phyloP scores from a whole-genome alignment of 2,888 invertebrate genomes.

The Chrysolina americana region DNA sequence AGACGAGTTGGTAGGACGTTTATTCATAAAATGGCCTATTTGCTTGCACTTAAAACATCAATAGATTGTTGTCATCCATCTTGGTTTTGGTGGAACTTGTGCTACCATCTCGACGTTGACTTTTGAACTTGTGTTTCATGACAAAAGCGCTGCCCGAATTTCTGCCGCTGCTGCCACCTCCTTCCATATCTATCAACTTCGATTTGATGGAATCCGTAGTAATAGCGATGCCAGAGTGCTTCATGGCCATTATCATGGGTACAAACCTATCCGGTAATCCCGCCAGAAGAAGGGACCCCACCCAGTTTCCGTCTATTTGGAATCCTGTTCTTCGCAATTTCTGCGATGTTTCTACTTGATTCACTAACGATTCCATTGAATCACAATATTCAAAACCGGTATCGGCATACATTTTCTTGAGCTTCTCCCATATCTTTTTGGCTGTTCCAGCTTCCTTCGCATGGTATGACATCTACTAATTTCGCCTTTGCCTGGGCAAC shows the following conservation, averaged over 20 bases:
- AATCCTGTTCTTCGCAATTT: constrained; percentile 50
- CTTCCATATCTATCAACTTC: constrained; percentile 8
- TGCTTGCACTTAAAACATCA: constrained; percentile 27
- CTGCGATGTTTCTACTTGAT: constrained; percentile 57
- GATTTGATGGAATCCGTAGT: constrained; percentile 12
- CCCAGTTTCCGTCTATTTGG: background rate
- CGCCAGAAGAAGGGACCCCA: background rate
- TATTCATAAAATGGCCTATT: constrained; percentile 25
- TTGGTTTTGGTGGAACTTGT: background rate
- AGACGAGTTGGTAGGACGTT: background rate
- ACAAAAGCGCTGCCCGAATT: constrained; percentile 1
- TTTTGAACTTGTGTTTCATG: background rate
- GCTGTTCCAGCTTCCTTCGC: constrained; percentile 51
- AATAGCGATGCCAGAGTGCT: background rate
- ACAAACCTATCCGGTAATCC: background rate
- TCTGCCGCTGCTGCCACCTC: constrained; percentile 8
- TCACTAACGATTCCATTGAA: constrained; percentile 29
- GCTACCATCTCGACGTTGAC: constrained; percentile 9
- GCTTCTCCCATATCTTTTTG: constrained; percentile 51
- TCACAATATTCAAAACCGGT: background rate
- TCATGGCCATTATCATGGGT: background rate
- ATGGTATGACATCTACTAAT: constrained; percentile 51
- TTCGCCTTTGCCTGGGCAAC: constrained; percentile 38
- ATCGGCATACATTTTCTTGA: constrained; percentile 35
- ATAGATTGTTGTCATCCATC: background rate